Evolutionary conservation across 2,113 vertebrate species (phyloP), one percentile per base, ranked within the genome.

Genomic region (Ginglymostoma cirratum): DNA sequence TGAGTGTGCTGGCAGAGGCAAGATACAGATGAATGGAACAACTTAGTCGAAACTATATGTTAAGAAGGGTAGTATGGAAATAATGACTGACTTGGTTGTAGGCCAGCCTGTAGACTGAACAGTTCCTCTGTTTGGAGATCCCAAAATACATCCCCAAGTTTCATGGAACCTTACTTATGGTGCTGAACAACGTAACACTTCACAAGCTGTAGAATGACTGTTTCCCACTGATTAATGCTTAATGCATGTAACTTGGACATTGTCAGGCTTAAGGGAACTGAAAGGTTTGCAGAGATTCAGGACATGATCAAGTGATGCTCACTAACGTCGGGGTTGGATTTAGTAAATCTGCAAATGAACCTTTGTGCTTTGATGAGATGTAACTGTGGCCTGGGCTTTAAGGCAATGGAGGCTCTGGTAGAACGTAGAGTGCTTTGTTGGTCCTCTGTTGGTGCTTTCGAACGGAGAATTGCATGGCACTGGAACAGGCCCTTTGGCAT

Each of bases 61-160:
- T 30, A 69, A 52, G 55, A 21, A 95, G 45, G 27, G 45, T 95
- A 2, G 19, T 93, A 95, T 95, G 94, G 94, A 95, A 95, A 72
- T 52, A 76, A 52, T 95, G 94, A 95, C 94, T 15, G 42, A 3
- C 3, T 72, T 72, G 94, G 69, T 52, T 24, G 6, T 4, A 48
- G 10, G 38, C 67, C 45, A 72, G 27, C 4, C 55, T 61, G 4
- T 48, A 76, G 69, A 34, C 42, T 95, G 21, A 95, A 95, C 42
- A 95, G 69, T 52, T 76, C 94, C 42, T 66, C 66, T 95, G 94
- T 95, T 69, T 72, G 45, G 94, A 42, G 34, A 72, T 34, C 19
- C 21, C 38, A 65, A 42, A 94, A 94, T 94, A 24, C 38, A 70
- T 69, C 7, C 27, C 69, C 94, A 72, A 19, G 72, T 95, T 52